A percentile compares a stretch with the other conserved stretches of the same genome.
Evolutionary conservation across 2,113 vertebrate species (phyloP).

Genomic region (Lepisosteus oculatus): DNA sequence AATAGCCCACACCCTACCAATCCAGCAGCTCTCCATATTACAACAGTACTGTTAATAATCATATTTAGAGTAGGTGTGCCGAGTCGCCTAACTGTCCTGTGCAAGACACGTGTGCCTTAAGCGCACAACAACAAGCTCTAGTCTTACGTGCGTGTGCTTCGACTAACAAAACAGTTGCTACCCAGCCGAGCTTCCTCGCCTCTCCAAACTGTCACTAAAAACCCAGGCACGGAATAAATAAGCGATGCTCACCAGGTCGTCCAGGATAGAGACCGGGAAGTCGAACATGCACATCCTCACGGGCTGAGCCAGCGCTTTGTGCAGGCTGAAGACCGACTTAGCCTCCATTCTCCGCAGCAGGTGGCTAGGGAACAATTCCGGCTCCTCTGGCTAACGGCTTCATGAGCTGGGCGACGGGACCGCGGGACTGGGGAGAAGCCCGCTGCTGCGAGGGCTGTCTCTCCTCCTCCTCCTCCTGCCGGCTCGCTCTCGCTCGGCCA

Average conservation of each 20-base stretch:
- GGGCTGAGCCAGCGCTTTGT: conserved; percentile 80
- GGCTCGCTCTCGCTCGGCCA: conserved; percentile 7
- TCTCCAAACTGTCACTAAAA: background rate
- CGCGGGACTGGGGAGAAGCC: conserved; percentile 26
- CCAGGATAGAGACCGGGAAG: conserved; percentile 74
- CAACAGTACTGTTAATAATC: background rate
- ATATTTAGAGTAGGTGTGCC: background rate
- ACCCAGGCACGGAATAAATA: background rate
- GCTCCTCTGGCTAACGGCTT: background rate
- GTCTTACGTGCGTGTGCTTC: too few relatives aligned
- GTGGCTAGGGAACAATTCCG: background rate
- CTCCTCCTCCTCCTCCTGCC: conserved; percentile 20
- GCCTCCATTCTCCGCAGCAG: conserved; percentile 66
- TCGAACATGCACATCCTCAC: conserved; percentile 82
- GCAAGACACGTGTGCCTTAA: background rate
- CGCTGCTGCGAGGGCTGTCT: conserved; percentile 20
- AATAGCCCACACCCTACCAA: too few relatives aligned
- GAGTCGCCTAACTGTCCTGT: too few relatives aligned
- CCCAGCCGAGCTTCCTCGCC: background rate
- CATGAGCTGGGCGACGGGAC: background rate
- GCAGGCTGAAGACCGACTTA: conserved; percentile 77
- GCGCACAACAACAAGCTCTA: too few relatives aligned
- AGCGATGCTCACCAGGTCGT: conserved; percentile 73
- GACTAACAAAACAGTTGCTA: background rate
- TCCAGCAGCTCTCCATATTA: too few relatives aligned